These are phyloP conservation scores for Harmothoe impar DNA, from an alignment of 2,888 invertebrate genomes.

Conservation along the genomic window DNA sequence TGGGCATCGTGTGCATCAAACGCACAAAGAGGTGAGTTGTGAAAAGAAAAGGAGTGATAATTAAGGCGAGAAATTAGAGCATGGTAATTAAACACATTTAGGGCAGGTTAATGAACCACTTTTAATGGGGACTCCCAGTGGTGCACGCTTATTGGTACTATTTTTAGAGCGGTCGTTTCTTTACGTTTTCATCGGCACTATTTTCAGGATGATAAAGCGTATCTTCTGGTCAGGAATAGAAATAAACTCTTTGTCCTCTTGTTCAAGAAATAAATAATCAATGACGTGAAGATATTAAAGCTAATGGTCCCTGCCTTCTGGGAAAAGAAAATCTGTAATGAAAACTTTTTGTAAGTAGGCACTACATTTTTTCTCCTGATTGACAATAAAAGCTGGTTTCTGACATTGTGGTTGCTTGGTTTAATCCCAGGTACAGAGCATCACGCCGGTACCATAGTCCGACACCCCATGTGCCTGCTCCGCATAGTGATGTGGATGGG, in stretches of 20 bases:
- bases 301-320: too few species aligned
- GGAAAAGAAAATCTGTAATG: too few species aligned
- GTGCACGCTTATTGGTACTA: background rate
- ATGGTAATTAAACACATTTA: background rate
- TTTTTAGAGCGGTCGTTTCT: background rate
- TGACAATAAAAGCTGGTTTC: too few species aligned
- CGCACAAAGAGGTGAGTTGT: conserved; percentile 48
- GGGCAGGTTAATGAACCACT: background rate
- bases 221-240: background rate
- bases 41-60: background rate
- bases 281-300: too few species aligned
- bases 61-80: background rate
- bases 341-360: too few species aligned
- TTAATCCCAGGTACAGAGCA: conserved; percentile 44
- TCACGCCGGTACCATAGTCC: conserved; percentile 41
- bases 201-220: background rate
- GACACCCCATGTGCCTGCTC: conserved; percentile 34
- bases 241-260: background rate
- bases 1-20: conserved; percentile 60
- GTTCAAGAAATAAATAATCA: too few species aligned
- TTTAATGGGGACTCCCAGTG: background rate
- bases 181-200: background rate
- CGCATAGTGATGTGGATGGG: conserved; percentile 58
- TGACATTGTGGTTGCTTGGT: background rate
- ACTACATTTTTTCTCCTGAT: too few species aligned